Evolutionary conservation across 2,888 invertebrate genomes (phyloP).

Genomic region (Stenchaetothrips biformis): DNA sequence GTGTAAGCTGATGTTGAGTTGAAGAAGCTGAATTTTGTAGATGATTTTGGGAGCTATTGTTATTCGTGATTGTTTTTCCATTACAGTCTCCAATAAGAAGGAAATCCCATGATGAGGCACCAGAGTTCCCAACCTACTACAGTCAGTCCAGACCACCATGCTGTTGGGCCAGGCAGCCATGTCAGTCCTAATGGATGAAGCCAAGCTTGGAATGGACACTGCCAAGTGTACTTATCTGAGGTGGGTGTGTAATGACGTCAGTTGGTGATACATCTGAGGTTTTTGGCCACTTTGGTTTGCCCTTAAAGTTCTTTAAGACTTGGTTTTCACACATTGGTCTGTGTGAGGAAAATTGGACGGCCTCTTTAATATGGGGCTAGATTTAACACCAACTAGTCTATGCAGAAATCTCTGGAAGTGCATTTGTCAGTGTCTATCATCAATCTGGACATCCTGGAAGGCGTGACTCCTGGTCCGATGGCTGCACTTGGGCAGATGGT

Average conservation of each 20-base stretch:
- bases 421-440: not conserved
- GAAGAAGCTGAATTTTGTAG: not conserved
- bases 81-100: slow-evolving; percentile 20
- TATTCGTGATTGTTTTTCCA: slow-evolving; percentile 20
- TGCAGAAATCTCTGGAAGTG: not conserved
- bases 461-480: not conserved
- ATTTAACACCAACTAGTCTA: not conserved
- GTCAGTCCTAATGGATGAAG: not conserved
- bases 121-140: slow-evolving; percentile 2
- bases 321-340: no score
- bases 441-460: not conserved
- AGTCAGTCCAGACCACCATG: not conserved
- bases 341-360: no score
- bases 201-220: not conserved
- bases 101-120: slow-evolving; percentile 3
- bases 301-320: no score
- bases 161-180: not conserved
- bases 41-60: not conserved
- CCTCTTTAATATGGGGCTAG: no score
- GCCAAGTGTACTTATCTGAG: not conserved
- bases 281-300: not conserved
- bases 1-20: no score
- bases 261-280: not conserved
- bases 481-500: slow-evolving; percentile 5
- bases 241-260: not conserved